A percentile compares a stretch with the other conserved stretches of the same genome.
Evolutionary conservation across 1,140 invertebrate species (phyloP).

Genomic region (Asobara japonica): DNA sequence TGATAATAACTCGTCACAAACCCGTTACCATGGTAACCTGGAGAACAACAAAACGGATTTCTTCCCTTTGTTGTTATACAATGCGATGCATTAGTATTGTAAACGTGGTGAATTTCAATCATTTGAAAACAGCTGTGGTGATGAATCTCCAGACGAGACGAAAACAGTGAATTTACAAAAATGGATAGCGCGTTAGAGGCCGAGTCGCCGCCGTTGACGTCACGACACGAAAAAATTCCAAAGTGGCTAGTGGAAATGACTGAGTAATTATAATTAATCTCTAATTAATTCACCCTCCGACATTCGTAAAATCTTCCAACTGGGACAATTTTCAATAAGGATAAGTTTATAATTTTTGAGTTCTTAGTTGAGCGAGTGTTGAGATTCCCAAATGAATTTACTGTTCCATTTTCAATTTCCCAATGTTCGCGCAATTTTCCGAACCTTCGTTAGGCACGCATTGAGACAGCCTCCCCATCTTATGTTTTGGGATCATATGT

Average conservation of each 20-base stretch:
- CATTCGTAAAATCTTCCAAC: not conserved
- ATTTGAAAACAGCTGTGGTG: not conserved
- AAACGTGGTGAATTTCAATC: not conserved
- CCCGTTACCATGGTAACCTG: not conserved
- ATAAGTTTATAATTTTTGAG: not conserved
- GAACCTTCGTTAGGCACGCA: too few species aligned
- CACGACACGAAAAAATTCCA: constrained; percentile 37
- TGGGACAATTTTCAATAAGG: constrained; percentile 16
- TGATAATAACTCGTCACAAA: constrained; percentile 8
- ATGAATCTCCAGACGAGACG: not conserved
- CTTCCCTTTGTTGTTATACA: not conserved
- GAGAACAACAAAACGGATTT: not conserved
- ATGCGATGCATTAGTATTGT: too few species aligned
- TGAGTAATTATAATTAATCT: too few species aligned
- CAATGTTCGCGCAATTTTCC: too few species aligned
- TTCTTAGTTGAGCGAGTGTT: too few species aligned
- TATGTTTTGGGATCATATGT: too few species aligned
- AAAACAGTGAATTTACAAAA: not conserved
- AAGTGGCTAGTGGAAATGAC: constrained; percentile 50
- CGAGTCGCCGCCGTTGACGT: not conserved
- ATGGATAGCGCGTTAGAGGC: not conserved
- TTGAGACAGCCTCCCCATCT: too few species aligned
- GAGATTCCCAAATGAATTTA: too few species aligned
- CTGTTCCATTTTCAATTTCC: too few species aligned
- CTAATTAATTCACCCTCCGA: constrained; percentile 16